Base-by-base conservation (phyloP, 2,888 invertebrate species). In the Drosophila barbarae region DNA sequence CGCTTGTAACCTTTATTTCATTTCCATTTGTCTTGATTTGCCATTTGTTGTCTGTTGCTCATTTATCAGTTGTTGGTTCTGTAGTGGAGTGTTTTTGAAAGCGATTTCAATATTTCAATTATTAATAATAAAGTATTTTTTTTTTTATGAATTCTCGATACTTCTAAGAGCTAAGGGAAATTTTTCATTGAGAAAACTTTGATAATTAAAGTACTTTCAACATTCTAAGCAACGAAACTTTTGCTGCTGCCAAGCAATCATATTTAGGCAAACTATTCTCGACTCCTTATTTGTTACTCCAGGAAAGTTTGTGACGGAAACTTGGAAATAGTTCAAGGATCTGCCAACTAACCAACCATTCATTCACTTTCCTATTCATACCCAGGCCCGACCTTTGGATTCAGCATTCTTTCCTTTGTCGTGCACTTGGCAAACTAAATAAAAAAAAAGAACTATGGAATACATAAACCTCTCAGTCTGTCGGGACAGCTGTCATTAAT, bases 401-500 rank as follows among this genome's bases (percentile, higher is more conserved):
- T 47, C 46, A 21, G 32, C 32, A 18, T 41, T 26, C 26, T 12
- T 15, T n/a, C 12, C 6, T 34, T 35, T 34, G 18, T 23, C n/a
- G 3, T 34, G 15, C 7, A 54, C 13, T 44, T 58, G 58, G 30
- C 35, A 36, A 58, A 23, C 36, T 46, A 32, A n/a, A 30, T 21
- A 44, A 30, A n/a, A 21, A 47, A 41, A 7, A 23, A n/a, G 18
- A 34, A 15, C 32, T 59, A 9, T 3, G 26, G 32, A 21, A 47
- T 13, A 32, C n/a, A 51, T 60, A 42, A 44, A 38, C 21, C 36
- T 42, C 15, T 47, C 47, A 23, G 47, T 9, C 36, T 15, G 53
- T 35, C 39, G 59, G 46, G 56, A 47, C 77, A 55, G 52, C 67
- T 53, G 71, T 58, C 73, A 84, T 78, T 78, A 84, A 81, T 81